phyloP scores from a whole-genome alignment of 2,113 vertebrate species.

The Eptesicus fuscus region DNA sequence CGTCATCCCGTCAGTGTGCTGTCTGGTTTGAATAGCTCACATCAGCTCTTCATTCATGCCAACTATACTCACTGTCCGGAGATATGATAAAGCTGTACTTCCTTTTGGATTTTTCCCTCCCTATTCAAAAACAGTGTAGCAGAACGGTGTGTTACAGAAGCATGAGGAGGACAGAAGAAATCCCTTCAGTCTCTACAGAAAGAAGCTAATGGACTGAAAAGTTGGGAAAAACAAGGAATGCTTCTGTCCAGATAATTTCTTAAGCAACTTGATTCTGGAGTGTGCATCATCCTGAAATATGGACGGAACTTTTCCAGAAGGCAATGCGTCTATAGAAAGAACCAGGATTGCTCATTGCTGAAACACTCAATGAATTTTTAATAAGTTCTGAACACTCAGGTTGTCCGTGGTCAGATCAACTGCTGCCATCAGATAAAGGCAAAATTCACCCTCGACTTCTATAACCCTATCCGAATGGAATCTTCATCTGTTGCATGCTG shows the following conservation, averaged over 20 bases:
- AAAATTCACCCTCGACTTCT: slow-evolving; percentile 69
- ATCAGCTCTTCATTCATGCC: slow-evolving; percentile 82
- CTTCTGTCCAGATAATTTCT: neutral
- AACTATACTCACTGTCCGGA: slow-evolving; percentile 87
- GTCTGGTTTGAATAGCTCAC: slow-evolving; percentile 82
- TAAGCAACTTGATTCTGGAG: slow-evolving; percentile 9
- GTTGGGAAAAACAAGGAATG: slow-evolving; percentile 61
- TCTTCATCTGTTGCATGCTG: slow-evolving; percentile 56
- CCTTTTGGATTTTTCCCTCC: slow-evolving; percentile 86
- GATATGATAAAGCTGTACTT: slow-evolving; percentile 88
- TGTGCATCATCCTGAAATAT: slow-evolving; percentile 6
- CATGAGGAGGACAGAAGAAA: slow-evolving; percentile 66
- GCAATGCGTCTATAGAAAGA: slow-evolving; percentile 66
- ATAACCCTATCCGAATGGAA: slow-evolving; percentile 65
- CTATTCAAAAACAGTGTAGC: slow-evolving; percentile 80
- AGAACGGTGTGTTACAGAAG: slow-evolving; percentile 86
- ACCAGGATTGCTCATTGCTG: slow-evolving; percentile 63
- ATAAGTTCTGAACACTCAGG: slow-evolving; percentile 73
- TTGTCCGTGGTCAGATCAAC: slow-evolving; percentile 70
- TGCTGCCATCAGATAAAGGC: slow-evolving; percentile 58
- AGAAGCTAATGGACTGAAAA: slow-evolving; percentile 73
- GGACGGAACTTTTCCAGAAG: slow-evolving; percentile 75
- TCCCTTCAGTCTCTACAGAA: slow-evolving; percentile 63
- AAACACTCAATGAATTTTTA: slow-evolving; percentile 74
- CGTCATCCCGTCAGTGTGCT: slow-evolving; percentile 80